A percentile compares a stretch with the other conserved stretches of the same genome.
These are phyloP conservation scores for Zaprionus tsacasi DNA, from an alignment of 1,140 invertebrate species.

Conservation along the genomic window DNA sequence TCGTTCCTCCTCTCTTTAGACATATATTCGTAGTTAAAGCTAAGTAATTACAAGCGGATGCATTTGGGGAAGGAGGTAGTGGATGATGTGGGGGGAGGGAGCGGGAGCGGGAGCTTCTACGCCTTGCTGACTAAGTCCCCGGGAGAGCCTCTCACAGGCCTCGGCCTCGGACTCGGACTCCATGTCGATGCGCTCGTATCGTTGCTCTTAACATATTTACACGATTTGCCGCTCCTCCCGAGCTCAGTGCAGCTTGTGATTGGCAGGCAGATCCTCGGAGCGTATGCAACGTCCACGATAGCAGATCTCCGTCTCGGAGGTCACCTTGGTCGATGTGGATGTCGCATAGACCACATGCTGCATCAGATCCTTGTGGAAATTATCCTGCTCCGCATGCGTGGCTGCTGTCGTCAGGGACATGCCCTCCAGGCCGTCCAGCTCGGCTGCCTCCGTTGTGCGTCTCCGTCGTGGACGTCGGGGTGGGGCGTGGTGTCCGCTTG, in stretches of 20 bases:
- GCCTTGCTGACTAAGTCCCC: constrained; percentile 4
- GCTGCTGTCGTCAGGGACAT: constrained; percentile 57
- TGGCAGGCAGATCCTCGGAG: constrained; percentile 85
- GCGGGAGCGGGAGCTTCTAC: not conserved
- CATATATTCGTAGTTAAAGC: constrained; percentile 72
- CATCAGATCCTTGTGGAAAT: constrained; percentile 83
- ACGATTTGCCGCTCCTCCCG: not conserved
- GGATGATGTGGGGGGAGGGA: not conserved
- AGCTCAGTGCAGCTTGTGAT: constrained; percentile 80
- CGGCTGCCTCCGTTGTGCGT: constrained; percentile 38
- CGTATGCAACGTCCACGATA: constrained; percentile 93
- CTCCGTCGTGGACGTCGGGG: constrained; percentile 53
- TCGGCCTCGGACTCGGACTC: not conserved
- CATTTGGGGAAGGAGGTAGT: constrained; percentile 3
- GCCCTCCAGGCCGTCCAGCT: constrained; percentile 15
- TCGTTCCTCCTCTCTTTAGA: constrained; percentile 33
- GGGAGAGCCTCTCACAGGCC: not conserved
- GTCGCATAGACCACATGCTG: constrained; percentile 86
- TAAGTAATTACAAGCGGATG: constrained; percentile 72
- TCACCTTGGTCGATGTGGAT: constrained; percentile 90
- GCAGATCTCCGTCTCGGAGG: constrained; percentile 94
- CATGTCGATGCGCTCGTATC: constrained; percentile 18
- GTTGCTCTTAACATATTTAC: constrained; percentile 40
- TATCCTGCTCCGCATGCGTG: constrained; percentile 59
- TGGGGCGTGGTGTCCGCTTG: constrained; percentile 57